Conservation (phyloP, 2,888 invertebrate genomes). For the Dastarcus helophoroides region DNA sequence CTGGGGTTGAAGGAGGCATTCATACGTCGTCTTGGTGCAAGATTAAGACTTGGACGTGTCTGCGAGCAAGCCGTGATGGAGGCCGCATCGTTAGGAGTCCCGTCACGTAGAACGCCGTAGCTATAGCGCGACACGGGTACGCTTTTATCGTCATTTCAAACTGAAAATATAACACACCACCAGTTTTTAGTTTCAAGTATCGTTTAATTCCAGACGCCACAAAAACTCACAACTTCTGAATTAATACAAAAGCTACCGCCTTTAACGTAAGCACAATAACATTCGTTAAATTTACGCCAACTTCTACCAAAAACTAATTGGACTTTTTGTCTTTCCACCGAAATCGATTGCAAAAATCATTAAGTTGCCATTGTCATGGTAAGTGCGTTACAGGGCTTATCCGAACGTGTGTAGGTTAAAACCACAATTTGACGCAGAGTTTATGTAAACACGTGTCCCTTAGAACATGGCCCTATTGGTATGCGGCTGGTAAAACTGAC, state of each 20-base stretch:
- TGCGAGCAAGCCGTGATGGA: conserved; percentile 24
- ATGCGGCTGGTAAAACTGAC: conserved; percentile 26
- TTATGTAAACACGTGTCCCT: conserved; percentile 11
- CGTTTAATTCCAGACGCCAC: conserved; percentile 19
- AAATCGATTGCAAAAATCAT: too few species aligned
- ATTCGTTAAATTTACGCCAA: too few species aligned
- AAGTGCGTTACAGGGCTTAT: conserved; percentile 7
- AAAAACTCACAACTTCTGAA: conserved; percentile 16
- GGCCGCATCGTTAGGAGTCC: conserved; percentile 23
- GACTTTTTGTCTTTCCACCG: too few species aligned
- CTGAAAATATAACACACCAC: conserved; percentile 34
- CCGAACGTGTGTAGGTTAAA: conserved; percentile 13
- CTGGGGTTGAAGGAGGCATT: conserved; percentile 21
- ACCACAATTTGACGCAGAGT: conserved; percentile 21
- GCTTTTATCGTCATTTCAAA: conserved; percentile 36
- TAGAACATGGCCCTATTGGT: conserved; percentile 25
- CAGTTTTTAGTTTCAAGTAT: conserved; percentile 30
- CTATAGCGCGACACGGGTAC: conserved; percentile 33
- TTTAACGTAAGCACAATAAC: too few species aligned
- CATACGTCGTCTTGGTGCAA: conserved; percentile 29
- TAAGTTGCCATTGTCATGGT: too few species aligned
- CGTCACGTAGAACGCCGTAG: conserved; percentile 29
- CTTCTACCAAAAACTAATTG: too few species aligned
- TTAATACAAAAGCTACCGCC: conserved; percentile 16
- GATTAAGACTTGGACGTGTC: conserved; percentile 34